Percentiles rank a stretch among this genome's conserved stretches.
phyloP scores from a whole-genome alignment of 2,888 invertebrate species.

The Chydorus sphaericus region DNA sequence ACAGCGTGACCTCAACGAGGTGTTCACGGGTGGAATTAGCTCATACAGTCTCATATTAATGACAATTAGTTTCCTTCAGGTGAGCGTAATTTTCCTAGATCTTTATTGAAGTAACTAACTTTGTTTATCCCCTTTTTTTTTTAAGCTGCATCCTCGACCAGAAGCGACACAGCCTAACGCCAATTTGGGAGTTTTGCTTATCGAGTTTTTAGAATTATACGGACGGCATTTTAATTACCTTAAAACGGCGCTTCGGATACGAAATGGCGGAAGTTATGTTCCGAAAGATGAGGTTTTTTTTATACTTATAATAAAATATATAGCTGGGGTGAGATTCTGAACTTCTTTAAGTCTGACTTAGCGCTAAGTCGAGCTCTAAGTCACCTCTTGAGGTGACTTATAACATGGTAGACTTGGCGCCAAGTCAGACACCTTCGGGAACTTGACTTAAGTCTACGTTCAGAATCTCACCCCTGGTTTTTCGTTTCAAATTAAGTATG shows the following conservation, averaged over 20 bases:
- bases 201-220: constrained; percentile 95
- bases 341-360: too few relatives aligned
- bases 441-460: too few relatives aligned
- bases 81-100: constrained; percentile 23
- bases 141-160: constrained; percentile 66
- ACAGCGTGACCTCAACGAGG: constrained; percentile 96
- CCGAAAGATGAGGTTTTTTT: constrained; percentile 63
- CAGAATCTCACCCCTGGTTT: too few relatives aligned
- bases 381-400: too few relatives aligned
- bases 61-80: constrained; percentile 91
- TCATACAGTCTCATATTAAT: constrained; percentile 97
- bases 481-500: too few relatives aligned
- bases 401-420: too few relatives aligned
- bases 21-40: constrained; percentile 97
- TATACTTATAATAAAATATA: too few relatives aligned
- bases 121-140: neutral
- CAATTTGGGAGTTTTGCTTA: constrained; percentile 84
- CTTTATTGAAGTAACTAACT: neutral
- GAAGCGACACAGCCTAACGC: constrained; percentile 43
- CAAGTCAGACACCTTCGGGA: too few relatives aligned
- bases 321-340: too few relatives aligned
- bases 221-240: constrained; percentile 93
- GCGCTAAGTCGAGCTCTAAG: too few relatives aligned
- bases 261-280: constrained; percentile 83
- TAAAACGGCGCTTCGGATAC: constrained; percentile 82